phyloP scores from a whole-genome alignment of 64 coral and sea anemone genomes.

The Actinia tenebrosa region DNA sequence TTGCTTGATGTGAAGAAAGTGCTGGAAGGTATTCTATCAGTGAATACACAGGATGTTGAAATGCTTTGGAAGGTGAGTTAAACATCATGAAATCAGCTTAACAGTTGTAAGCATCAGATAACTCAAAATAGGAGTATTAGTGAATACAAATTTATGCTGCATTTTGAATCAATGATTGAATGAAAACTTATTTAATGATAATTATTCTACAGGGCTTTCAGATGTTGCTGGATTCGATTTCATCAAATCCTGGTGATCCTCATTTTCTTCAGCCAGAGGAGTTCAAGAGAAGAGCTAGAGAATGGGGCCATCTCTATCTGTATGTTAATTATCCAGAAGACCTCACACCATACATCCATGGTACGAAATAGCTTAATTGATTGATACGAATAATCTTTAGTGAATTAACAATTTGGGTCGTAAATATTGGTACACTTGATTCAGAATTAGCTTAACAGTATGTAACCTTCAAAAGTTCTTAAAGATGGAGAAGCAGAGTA shows the following conservation, averaged over 20 bases:
- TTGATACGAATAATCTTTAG: too few relatives aligned
- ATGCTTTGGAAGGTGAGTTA: slow-evolving; percentile 16
- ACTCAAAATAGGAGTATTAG: too few relatives aligned
- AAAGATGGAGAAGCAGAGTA: too few relatives aligned
- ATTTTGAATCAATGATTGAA: too few relatives aligned
- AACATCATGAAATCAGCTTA: background rate
- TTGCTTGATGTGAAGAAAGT: background rate
- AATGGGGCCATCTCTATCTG: background rate
- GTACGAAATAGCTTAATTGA: background rate
- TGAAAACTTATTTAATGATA: too few relatives aligned
- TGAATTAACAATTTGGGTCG: too few relatives aligned
- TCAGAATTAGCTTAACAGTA: too few relatives aligned
- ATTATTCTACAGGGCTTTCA: slow-evolving; percentile 13
- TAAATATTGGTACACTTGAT: too few relatives aligned
- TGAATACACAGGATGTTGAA: background rate
- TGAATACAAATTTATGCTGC: too few relatives aligned
- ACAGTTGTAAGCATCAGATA: too few relatives aligned
- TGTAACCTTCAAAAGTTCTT: too few relatives aligned
- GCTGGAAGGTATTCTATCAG: background rate
- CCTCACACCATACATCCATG: background rate
- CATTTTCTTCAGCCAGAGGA: background rate
- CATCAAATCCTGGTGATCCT: background rate
- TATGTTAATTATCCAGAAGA: background rate
- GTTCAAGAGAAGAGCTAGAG: slow-evolving; percentile 15
- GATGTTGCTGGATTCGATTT: background rate